Base-by-base conservation (phyloP, 2,113 vertebrate species). In the Leiothrix lutea region DNA sequence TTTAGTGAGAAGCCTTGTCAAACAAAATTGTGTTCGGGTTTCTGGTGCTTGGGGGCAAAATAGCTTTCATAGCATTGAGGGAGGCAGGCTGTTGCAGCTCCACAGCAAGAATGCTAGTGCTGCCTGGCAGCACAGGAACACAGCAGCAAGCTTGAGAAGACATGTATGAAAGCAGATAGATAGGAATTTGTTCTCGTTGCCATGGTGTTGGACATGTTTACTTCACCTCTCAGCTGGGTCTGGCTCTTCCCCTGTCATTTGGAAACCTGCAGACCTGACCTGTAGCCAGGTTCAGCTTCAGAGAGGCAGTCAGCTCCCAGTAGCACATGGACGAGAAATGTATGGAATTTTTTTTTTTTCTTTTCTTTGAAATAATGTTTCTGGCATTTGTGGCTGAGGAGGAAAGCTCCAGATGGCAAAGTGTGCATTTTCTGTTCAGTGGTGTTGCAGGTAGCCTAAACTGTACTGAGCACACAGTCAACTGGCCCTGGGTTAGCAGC, bases 21-120 rank as follows among this genome's bases (percentile, higher is more conserved):
- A 5, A 65, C 56, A 80, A 53, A 94, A 45, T 22, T 61, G 28
- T n/a, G 18, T 51, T 60, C 8, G 2, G 35, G 14, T 84, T 90
- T 58, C 35, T 94, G 60, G 66, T 92, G 88, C 93, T 48, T 51
- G 88, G 81, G 65, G 90, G 88, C 86, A 79, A 40, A 84, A 74
- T 90, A 88, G 71, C 87, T 90, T 86, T 2, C 60, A 29, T 65
- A 50, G 64, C 53, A 23, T 45, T 74, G 18, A 20, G 29, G 50
- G 26, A 83, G 71, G 61, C 53, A 24, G 70, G 82, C 56, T 67
- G 50, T 36, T 89, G 38, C 51, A 88, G 54, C 64, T 44, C 45
- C 45, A 2, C 6, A 56, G 73, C 65, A 65, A 65, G 65, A 75
- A 74, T 31, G 36, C 48, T 47, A 8, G 0, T 15, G 53, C 84